Conservation (phyloP, 2,113 vertebrate species). For the Neolamprologus variostigma region DNA sequence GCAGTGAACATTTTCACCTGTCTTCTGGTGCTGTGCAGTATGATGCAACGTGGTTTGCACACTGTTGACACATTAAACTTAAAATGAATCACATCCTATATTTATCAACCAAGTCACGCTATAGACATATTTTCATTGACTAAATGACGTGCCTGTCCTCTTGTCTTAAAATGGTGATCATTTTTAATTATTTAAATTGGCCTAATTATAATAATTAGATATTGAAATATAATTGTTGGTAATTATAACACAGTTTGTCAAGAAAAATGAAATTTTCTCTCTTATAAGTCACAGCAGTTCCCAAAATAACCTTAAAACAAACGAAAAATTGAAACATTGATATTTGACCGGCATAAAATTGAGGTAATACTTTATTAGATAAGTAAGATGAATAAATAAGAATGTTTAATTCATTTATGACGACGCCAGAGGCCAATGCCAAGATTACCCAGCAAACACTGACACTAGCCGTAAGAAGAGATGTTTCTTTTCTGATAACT, state of each 20-base stretch:
- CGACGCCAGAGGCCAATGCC: background rate
- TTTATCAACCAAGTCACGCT: background rate
- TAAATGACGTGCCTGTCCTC: background rate
- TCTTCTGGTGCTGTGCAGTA: background rate
- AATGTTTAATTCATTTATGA: background rate
- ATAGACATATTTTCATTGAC: background rate
- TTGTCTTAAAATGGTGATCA: background rate
- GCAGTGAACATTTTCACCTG: background rate
- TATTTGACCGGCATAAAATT: background rate
- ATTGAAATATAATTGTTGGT: background rate
- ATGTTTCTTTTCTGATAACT: background rate
- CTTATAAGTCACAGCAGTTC: background rate
- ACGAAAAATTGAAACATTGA: accelerated
- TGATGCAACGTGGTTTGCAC: background rate
- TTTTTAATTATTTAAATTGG: background rate
- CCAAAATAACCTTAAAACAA: background rate
- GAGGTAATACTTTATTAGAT: background rate
- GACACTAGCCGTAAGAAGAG: accelerated
- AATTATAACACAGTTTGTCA: background rate
- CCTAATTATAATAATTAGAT: background rate
- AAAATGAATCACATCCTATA: background rate
- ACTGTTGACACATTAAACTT: background rate
- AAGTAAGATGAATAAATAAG: background rate
- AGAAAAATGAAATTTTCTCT: background rate
- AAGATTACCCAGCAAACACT: background rate